A percentile compares a stretch with the other conserved stretches of the same genome.
Evolutionary conservation across 2,797 vertebrate species (phyloP).

Genomic region (Halcyon leucocephala): DNA sequence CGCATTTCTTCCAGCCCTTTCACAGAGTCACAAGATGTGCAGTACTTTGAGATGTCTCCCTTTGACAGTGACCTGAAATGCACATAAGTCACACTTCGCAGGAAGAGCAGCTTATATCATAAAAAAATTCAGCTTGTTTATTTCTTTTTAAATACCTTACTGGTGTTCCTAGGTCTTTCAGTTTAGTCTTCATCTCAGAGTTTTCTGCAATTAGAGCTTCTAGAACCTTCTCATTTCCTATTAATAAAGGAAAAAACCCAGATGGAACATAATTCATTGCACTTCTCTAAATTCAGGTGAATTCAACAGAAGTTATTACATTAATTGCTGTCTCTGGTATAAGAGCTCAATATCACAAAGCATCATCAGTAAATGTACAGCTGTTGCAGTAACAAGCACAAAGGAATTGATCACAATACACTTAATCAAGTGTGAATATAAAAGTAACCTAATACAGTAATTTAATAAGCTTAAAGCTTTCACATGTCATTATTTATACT

Average conservation of each 20-base stretch:
- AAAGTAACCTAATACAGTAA: not conserved
- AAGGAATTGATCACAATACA: not conserved
- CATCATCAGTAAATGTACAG: not conserved
- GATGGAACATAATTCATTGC: not conserved
- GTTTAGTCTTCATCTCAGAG: conserved; percentile 77
- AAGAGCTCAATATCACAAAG: not conserved
- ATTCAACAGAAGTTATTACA: not conserved
- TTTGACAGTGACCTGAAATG: conserved; percentile 74
- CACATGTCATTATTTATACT: not conserved
- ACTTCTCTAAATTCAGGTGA: not conserved
- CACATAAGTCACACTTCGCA: not conserved
- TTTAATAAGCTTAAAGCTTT: not conserved
- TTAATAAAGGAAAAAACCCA: conserved; percentile 26
- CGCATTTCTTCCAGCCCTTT: conserved; percentile 92
- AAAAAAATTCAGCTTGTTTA: not conserved
- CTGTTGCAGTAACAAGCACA: not conserved
- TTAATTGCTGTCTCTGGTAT: not conserved
- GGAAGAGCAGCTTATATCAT: not conserved
- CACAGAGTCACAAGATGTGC: conserved; percentile 71
- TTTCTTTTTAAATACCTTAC: conserved; percentile 65
- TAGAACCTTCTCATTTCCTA: conserved; percentile 81
- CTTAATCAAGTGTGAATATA: not conserved
- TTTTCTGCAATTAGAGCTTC: conserved; percentile 75
- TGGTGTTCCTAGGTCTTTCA: conserved; percentile 78
- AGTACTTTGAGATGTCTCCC: conserved; percentile 47